Conservation (phyloP, 2,888 invertebrate species). For the Brachyopa scutellaris region DNA sequence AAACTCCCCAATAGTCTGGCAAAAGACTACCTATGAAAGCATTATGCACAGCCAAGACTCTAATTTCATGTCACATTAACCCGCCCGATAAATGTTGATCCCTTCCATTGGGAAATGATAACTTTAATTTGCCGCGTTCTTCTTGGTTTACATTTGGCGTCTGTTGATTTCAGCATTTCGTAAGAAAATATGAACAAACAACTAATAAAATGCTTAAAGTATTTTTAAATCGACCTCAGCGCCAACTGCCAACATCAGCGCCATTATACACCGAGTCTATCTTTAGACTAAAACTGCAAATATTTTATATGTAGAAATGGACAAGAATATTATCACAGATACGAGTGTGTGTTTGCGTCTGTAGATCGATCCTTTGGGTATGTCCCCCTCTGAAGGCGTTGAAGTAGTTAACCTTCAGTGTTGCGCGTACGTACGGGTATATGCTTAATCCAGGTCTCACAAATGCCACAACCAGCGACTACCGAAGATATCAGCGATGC, state of each 20-base stretch:
- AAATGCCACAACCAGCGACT: conserved; percentile 25
- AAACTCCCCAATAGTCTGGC: too few species aligned
- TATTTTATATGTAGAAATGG: conserved; percentile 24
- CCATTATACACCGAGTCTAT: conserved; percentile 41
- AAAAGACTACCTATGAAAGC: too few species aligned
- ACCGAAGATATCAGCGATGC: conserved; percentile 56
- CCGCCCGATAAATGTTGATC: too few species aligned
- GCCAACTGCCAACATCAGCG: conserved; percentile 19
- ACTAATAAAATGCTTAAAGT: conserved; percentile 25
- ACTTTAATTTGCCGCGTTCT: too few species aligned
- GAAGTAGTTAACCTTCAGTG: conserved; percentile 58
- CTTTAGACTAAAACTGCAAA: conserved; percentile 49
- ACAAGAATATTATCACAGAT: conserved; percentile 26
- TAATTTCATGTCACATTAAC: background rate
- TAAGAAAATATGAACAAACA: background rate
- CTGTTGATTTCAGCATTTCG: too few species aligned
- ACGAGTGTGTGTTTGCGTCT: conserved; percentile 28
- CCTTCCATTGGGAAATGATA: too few species aligned
- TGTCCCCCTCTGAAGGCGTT: conserved; percentile 20
- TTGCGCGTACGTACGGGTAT: conserved; percentile 39
- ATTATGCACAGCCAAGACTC: background rate
- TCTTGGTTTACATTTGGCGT: too few species aligned
- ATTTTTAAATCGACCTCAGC: conserved; percentile 38
- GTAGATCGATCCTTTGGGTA: conserved; percentile 5
- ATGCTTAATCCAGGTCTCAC: conserved; percentile 42